phyloP scores from a whole-genome alignment of 2,797 vertebrate species.

The Poeciliopsis infans region DNA sequence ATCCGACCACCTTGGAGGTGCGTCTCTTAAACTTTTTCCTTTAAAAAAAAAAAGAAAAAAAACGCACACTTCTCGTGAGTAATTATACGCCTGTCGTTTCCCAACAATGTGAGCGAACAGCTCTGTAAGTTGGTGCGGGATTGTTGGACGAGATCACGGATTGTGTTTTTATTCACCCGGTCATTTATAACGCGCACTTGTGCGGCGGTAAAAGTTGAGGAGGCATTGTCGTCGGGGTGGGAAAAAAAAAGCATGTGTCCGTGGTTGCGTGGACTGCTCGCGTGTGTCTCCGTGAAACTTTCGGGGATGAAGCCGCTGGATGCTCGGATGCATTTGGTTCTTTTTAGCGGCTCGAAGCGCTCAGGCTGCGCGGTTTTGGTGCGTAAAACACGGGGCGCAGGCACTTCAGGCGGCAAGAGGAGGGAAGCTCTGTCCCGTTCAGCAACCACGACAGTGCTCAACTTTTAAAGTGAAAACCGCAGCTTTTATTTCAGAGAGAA shows the following conservation, averaged over 20 bases:
- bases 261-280: constrained; percentile 9
- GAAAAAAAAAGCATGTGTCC: constrained; percentile 9
- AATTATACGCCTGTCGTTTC: constrained; percentile 28
- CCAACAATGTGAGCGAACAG: constrained; percentile 7
- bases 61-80: constrained; percentile 3
- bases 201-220: constrained; percentile 4
- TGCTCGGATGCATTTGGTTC: background rate
- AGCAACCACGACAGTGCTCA: constrained; percentile 52
- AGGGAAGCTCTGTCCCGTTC: constrained; percentile 70
- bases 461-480: constrained; percentile 56
- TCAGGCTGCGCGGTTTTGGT: background rate
- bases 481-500: background rate
- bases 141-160: background rate
- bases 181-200: constrained; percentile 5
- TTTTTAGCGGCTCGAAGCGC: background rate
- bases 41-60: background rate
- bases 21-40: constrained; percentile 60
- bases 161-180: background rate
- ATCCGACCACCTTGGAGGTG: constrained; percentile 53
- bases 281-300: constrained; percentile 35
- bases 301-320: constrained; percentile 8
- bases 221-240: background rate
- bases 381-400: constrained; percentile 26
- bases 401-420: constrained; percentile 23
- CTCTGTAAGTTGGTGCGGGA: constrained; percentile 13